A percentile compares a stretch with the other conserved stretches of the same genome.
These are phyloP conservation scores for Drosophila setosimentum DNA, from an alignment of 2,888 invertebrate genomes.

Conservation along the genomic window DNA sequence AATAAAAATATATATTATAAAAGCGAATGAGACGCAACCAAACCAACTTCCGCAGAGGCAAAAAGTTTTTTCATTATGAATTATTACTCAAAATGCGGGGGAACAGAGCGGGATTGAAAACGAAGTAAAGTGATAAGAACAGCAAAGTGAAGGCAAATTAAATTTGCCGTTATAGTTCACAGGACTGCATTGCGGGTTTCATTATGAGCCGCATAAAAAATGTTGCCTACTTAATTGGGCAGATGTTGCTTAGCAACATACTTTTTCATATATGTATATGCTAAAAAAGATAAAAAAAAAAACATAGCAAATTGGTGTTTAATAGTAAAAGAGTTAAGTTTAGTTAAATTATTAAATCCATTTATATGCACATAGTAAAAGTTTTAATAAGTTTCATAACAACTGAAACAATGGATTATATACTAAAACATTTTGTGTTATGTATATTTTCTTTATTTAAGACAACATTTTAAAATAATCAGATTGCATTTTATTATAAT, in stretches of 20 bases:
- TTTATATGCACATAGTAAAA: neutral
- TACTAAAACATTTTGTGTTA: neutral
- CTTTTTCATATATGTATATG: neutral
- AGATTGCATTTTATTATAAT: neutral
- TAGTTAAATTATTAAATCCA: neutral
- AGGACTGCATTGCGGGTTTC: constrained; percentile 57
- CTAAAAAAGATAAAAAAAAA: neutral
- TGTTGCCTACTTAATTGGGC: constrained; percentile 50
- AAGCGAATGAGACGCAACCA: constrained; percentile 25
- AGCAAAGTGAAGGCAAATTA: constrained; percentile 42
- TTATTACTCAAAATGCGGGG: constrained; percentile 66
- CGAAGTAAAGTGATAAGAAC: neutral
- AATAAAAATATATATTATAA: constrained; percentile 63
- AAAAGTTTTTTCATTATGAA: constrained; percentile 80
- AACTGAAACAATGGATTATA: neutral
- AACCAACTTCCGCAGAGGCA: constrained; percentile 32
- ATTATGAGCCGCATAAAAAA: constrained; percentile 42
- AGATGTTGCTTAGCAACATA: neutral
- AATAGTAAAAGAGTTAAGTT: neutral
- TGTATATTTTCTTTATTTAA: neutral
- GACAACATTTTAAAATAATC: neutral
- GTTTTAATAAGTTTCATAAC: neutral
- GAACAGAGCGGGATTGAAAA: neutral
- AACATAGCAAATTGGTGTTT: neutral
- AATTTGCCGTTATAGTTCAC: constrained; percentile 51